Evolutionary conservation across 2,888 invertebrate genomes (phyloP), one percentile per base, ranked within the genome.

Genomic region (Leucophenga montana): DNA sequence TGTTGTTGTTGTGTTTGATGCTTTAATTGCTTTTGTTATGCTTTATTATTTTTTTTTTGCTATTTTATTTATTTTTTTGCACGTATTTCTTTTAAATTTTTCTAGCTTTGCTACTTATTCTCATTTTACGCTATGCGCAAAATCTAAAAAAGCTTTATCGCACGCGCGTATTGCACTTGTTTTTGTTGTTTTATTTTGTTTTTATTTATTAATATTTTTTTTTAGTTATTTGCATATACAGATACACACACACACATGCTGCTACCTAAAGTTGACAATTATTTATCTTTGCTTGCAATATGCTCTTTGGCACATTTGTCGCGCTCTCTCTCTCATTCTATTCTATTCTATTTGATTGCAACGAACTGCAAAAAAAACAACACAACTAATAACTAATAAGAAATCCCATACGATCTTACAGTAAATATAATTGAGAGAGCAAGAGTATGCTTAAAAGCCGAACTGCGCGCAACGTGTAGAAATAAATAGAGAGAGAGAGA

Each of bases 81-180:
- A 39, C 39, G 11, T 39, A 11, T 71, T 62, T 57, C 67, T 18
- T 65, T 31, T 11, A 18, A 48, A n/a, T 14, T 77, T 56, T 72
- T 64, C 66, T 67, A 59, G 61, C 62, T 72, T 66, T 33, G 48
- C 56, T 31, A 50, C 20, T 13, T 18, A 59, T 70, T 66, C 16
- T 11, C 18, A 62, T 61, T 67, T 68, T 46, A 66, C 5, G 13
- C 6, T 57, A n/a, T n/a, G 11, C 48, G 20, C 4, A 13, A 46
- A 46, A 46, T 6, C 6, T 14, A 46, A 33, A 67, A 68, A 73
- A 79, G 70, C 77, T 80, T 70, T 75, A 78, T 78, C 72, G 71
- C 79, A 78, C 77, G 82, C 77, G 79, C 73, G 72, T 61, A 67
- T 71, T 56, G 14, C 22, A 22, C 22, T 64, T 61, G 3, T 44